Percentiles rank a stretch among this genome's conserved stretches.
Evolutionary conservation across 2,888 invertebrate genomes (phyloP).

Genomic region (Cordilura impudica): DNA sequence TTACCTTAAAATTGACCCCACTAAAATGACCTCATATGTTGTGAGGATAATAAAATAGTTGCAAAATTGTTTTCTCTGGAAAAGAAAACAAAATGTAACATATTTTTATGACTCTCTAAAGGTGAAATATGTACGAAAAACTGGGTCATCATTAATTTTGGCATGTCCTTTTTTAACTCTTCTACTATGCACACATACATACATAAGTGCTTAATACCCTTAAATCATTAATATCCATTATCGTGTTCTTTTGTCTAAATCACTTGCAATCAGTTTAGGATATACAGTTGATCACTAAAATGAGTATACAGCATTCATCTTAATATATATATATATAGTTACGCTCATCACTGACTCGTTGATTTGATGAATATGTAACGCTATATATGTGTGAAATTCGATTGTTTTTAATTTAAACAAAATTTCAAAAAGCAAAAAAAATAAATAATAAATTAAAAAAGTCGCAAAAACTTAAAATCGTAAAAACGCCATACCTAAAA

Average conservation of each 20-base stretch:
- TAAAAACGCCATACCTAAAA: too few species aligned
- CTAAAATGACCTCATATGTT: conserved; percentile 46
- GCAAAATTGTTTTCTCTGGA: conserved; percentile 20
- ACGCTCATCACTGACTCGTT: too few species aligned
- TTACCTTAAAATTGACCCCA: conserved; percentile 45
- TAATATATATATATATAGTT: too few species aligned
- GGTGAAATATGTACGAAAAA: conserved; percentile 33
- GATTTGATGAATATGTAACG: too few species aligned
- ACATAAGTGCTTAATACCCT: conserved; percentile 1
- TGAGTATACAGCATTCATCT: too few species aligned
- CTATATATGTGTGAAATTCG: too few species aligned
- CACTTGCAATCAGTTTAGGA: conserved; percentile 26
- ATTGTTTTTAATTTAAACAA: too few species aligned
- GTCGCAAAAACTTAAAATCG: too few species aligned
- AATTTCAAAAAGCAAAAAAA: too few species aligned
- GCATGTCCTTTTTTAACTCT: background rate
- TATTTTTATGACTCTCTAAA: conserved; percentile 45
- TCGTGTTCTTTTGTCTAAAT: conserved; percentile 23
- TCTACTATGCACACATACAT: background rate
- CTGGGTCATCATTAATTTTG: conserved; percentile 59
- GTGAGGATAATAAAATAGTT: conserved; percentile 24
- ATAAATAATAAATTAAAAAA: too few species aligned
- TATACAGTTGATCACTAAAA: background rate
- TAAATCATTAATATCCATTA: conserved; percentile 44
- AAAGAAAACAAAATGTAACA: conserved; percentile 7